Evolutionary conservation across 1,140 invertebrate genomes (phyloP), one percentile per base, ranked within the genome.

Genomic region (Drosophila ananassae): DNA sequence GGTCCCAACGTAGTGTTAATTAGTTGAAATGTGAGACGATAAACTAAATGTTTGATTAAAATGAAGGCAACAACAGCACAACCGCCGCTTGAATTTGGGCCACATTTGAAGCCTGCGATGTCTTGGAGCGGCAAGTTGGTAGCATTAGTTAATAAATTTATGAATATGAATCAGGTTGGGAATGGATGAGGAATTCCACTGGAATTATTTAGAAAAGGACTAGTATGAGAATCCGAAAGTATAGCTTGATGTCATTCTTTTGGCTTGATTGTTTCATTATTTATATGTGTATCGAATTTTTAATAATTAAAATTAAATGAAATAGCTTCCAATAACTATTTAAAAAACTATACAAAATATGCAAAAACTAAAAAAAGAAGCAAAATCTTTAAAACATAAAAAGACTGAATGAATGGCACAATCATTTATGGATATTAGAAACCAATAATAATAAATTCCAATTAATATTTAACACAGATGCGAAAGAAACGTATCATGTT

Each of bases 31-130:
- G 83, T 89, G 83, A 89, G 83, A 89, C 84, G 57, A 89, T 89
- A 89, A 89, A 89, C 83, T 89, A 89, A 89, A 89, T 89, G 72
- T 79, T 89, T 89, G 83, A 89, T 89, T 83, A 64, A 77, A 77
- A 77, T 77, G 57, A 77, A 77, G 58, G 64, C 73, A 77, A 77
- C 64, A 77, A 57, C 74, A 77, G 53, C 74, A 77, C 48, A 47
- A 9, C 17, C 8, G 50, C 57, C 50, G 28, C 59, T 53, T 72
- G 72, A 74, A 75, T 75, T 73, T 75, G 53, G 72, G 72, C 60
- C 71, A 75, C 25, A 52, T 73, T 58, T 7, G 63, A 25, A 51
- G 22, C 62, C n/a, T 22, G 10, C 22, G 44, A 28, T 28, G 25
- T 1, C 6, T 28, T 2, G 25, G 25, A 28, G 44, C 67, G 34